Base-by-base conservation (phyloP, 2,797 vertebrate species). In the Hozukius guyotensis region DNA sequence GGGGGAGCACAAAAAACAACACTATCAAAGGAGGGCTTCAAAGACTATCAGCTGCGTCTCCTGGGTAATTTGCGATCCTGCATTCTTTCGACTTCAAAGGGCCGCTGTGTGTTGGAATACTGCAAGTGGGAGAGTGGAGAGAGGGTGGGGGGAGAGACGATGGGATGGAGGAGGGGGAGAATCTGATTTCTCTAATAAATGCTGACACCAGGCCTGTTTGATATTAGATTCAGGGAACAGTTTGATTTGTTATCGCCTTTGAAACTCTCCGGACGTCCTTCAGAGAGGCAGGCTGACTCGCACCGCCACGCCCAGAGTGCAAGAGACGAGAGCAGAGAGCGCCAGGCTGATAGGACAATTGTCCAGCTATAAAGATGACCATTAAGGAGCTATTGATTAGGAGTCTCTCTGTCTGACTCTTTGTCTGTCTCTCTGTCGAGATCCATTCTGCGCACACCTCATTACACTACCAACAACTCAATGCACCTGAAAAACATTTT, bases 11-110 rank as follows among this genome's bases (percentile, higher is more conserved):
- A 94, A 97, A 96, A 96, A 96, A 94, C 94, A 91, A 96, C 93
- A 83, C 95, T 97, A 98, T 98, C 98, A 99, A 99, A 99, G 97
- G 95, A 96, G 93, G 93, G 96, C 97, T 99, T 99, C 98, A 99
- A 99, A 99, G 98, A 96, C 97, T 94, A 96, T 95, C 96, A 94
- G 95, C 93, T 90, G 87, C 87, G 96, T 98, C 98, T 99, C 98
- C 94, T 84, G 98, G 98, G 98, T 97, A 96, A 98, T 98, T 97
- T 97, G 96, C 96, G 93, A 98, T 97, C 97, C 93, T 89, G 94
- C 95, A 96, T 97, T 97, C 97, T 97, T 96, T 93, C 94, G 94
- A 97, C 97, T 98, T 98, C 97, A 99, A 98, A 98, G 97, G 92
- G 93, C 94, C 82, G 92, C 93, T 94, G 94, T 95, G 96, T 94